Evolutionary conservation across 2,888 invertebrate genomes (phyloP).

Genomic region (Pristionchus japonicus): DNA sequence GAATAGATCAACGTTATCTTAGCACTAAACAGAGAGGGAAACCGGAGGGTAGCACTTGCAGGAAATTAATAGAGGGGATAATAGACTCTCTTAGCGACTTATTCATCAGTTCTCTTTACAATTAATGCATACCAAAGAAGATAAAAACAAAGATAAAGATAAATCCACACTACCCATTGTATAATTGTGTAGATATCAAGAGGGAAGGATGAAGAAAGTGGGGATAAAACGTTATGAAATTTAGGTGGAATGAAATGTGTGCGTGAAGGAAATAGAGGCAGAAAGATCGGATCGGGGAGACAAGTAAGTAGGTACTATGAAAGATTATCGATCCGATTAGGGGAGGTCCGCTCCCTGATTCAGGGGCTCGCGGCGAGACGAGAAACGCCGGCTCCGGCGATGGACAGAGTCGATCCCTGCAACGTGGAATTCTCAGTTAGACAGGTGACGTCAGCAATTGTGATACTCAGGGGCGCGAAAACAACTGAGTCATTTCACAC

Average conservation of each 20-base stretch:
- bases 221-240: not conserved
- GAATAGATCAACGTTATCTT: constrained; percentile 20
- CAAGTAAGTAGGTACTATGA: constrained; percentile 10
- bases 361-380: constrained; percentile 7
- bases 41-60: constrained; percentile 28
- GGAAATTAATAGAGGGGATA: constrained; percentile 11
- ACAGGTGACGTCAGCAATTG: not conserved
- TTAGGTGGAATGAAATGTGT: constrained; percentile 36
- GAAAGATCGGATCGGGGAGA: constrained; percentile 11
- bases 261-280: not conserved
- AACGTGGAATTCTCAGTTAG: not conserved
- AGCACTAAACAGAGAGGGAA: not conserved
- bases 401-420: constrained; percentile 27
- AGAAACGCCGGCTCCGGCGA: constrained; percentile 6
- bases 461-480: not conserved
- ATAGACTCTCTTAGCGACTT: constrained; percentile 8
- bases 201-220: not conserved
- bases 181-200: constrained; percentile 19
- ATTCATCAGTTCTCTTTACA: constrained; percentile 1
- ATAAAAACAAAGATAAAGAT: not conserved
- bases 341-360: not conserved
- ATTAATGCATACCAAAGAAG: constrained; percentile 7
- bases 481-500: not conserved
- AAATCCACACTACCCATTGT: constrained; percentile 29
- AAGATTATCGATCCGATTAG: constrained; percentile 29